A percentile compares a stretch with the other conserved stretches of the same genome.
Conservation (phyloP, 2,113 vertebrate species). For the Phalacrocorax pelagicus region DNA sequence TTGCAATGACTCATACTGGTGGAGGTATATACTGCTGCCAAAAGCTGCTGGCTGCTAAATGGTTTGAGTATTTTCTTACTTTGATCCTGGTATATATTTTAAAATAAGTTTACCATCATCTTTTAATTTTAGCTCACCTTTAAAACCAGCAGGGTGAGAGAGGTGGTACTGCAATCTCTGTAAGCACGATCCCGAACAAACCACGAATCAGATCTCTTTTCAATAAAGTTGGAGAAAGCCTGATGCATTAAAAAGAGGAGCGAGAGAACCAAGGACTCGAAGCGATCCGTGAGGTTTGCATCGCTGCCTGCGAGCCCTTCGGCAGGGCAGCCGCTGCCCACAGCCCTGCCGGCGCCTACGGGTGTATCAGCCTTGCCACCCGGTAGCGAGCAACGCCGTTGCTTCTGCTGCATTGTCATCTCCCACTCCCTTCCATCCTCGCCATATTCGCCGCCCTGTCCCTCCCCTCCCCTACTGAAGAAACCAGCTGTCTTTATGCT, state of each 20-base stretch:
- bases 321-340: neutral
- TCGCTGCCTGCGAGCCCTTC: neutral
- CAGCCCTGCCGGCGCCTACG: fast-evolving
- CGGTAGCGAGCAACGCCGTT: fast-evolving
- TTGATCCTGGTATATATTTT: neutral
- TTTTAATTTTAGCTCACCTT: neutral
- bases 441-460: neutral
- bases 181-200: neutral
- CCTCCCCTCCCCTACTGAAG: neutral
- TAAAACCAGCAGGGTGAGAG: neutral
- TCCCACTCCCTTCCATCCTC: neutral
- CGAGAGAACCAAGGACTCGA: neutral
- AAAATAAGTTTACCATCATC: neutral
- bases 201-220: neutral
- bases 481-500: neutral
- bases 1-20: neutral
- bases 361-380: neutral
- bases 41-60: neutral
- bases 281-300: fast-evolving
- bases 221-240: neutral
- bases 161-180: neutral
- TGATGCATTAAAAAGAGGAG: neutral
- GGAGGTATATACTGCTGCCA: neutral
- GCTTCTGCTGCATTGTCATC: neutral
- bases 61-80: neutral